Conservation (phyloP, 2,888 invertebrate genomes). For the Xestia xanthographa region DNA sequence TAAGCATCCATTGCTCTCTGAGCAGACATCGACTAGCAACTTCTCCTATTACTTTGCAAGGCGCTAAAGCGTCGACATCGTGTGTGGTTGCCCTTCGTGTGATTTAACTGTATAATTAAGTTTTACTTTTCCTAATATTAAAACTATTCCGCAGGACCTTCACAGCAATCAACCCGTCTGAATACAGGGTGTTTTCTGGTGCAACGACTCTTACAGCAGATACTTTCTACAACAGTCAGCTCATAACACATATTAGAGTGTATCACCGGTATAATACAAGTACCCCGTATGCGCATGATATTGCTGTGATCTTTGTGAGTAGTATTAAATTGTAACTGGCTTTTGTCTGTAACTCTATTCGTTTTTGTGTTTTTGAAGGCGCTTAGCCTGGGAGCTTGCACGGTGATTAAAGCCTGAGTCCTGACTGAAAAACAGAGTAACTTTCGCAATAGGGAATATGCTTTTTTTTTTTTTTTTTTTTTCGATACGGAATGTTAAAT, state of each 20-base stretch:
- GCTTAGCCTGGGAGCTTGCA: neutral
- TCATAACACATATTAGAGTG: conserved; percentile 62
- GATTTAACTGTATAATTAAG: neutral
- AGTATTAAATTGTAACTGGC: neutral
- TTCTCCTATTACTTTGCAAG: no score
- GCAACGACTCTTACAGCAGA: conserved; percentile 56
- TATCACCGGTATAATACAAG: conserved; percentile 54
- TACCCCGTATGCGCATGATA: conserved; percentile 26
- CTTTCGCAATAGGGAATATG: no score
- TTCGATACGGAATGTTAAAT: no score
- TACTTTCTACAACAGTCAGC: conserved; percentile 48
- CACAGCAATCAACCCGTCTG: conserved; percentile 31
- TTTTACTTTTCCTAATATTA: neutral
- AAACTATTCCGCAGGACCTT: conserved; percentile 38
- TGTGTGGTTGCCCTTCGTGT: neutral
- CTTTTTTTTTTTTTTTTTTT: no score
- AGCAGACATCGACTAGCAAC: no score
- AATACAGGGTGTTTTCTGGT: conserved; percentile 70
- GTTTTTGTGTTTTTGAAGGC: no score
- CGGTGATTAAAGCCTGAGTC: neutral
- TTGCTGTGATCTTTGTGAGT: conserved; percentile 47
- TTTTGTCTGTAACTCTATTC: neutral
- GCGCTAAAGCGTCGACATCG: neutral
- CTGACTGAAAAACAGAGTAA: neutral
- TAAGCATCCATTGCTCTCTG: no score